Conservation (phyloP, 1,140 invertebrate species). For the Pristionchus pacificus region DNA sequence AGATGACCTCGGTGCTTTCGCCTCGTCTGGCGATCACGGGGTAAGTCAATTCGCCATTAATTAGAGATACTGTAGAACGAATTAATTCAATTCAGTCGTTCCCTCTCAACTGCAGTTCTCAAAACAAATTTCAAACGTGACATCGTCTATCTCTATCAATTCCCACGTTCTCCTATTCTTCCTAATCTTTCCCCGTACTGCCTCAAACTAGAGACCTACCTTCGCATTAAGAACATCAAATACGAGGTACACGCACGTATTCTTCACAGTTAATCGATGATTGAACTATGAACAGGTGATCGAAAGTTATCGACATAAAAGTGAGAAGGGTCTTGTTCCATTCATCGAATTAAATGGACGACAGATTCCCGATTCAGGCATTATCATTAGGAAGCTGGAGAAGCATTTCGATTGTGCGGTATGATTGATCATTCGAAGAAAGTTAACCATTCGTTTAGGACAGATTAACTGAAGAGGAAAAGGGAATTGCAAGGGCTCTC, state of each 20-base stretch:
- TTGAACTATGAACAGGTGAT: too few species aligned
- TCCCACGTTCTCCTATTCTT: slow-evolving; percentile 71
- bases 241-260: slow-evolving; percentile 83
- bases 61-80: too few species aligned
- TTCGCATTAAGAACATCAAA: slow-evolving; percentile 79
- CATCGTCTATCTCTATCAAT: slow-evolving; percentile 87
- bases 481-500: slow-evolving; percentile 79
- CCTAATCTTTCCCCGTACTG: slow-evolving; percentile 84
- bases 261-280: too few species aligned
- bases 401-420: slow-evolving; percentile 31
- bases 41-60: too few species aligned
- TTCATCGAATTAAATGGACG: slow-evolving; percentile 55
- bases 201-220: slow-evolving; percentile 88
- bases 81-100: slow-evolving; percentile 6
- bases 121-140: slow-evolving; percentile 67
- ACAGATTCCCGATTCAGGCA: slow-evolving; percentile 54
- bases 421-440: neutral
- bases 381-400: slow-evolving; percentile 46
- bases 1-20: neutral
- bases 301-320: slow-evolving; percentile 21
- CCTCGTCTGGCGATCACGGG: too few species aligned
- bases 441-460: slow-evolving; percentile 62
- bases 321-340: slow-evolving; percentile 34
- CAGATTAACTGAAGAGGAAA: slow-evolving; percentile 73
- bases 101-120: neutral